Base-by-base conservation (phyloP, 2,113 vertebrate genomes). In the Arothron firmamentum region DNA sequence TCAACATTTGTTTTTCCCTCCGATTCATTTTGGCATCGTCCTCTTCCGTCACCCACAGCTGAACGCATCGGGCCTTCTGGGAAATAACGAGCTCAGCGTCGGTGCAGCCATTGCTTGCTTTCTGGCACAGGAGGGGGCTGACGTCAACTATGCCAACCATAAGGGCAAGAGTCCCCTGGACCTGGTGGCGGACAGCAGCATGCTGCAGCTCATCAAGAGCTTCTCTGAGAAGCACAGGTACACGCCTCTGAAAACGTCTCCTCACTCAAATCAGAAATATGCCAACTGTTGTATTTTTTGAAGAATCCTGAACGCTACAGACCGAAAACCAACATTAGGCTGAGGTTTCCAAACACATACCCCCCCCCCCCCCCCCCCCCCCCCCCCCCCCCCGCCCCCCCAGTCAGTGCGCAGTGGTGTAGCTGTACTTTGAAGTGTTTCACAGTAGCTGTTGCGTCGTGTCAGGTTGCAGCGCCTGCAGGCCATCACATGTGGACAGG, bases 201-300 rank as follows among this genome's bases (percentile, higher is more conserved):
- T 93, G 58, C 56, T 91, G 52, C 94, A 95, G 78, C 88, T 96
- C 1, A 80, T 99, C 81, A 95, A 95, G 80, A 90, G 88, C 89
- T 98, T 96, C 43, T 91, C 94, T 4, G 94, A 98, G 80, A 96
- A 96, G 77, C 93, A 94, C 93, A 92, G 94, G 97, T 99, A 87
- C 50, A 1, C 34, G 2, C 34, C 34, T 12, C 4, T 11, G 8
- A 9, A 9, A 31, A 7, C 28, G 5, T 31, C 28, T 5, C 28
- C 6, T 31, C 8, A 6, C 1, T 31, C 12, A 5, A 10, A 20
- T 3, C 19, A 21, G 9, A 23, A 14, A 51, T 14, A 20, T 46
- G 23, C 7, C 34, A 62, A 4, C 7, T 11, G 18, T 19, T n/a
- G n/a, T n/a, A n/a, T n/a, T n/a, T n/a, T n/a, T 23, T 23, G 21